These are phyloP conservation scores for Brachynemurus nebulosus DNA, from an alignment of 2,888 invertebrate genomes.

Conservation along the genomic window DNA sequence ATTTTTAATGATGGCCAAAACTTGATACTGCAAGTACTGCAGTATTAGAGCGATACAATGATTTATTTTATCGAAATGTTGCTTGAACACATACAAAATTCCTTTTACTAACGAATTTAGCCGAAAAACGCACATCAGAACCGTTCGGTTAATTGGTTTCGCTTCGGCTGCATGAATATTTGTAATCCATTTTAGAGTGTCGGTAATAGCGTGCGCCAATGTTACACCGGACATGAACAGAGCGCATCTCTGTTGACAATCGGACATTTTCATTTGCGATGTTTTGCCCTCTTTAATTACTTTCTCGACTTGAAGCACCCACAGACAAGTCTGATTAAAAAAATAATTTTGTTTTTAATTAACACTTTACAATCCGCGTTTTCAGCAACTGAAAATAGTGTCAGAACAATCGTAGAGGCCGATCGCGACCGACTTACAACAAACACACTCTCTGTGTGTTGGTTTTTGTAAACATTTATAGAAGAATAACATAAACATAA, in stretches of 20 bases:
- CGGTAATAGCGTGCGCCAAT: constrained; percentile 33
- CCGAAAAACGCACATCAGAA: constrained; percentile 61
- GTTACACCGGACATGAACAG: constrained; percentile 40
- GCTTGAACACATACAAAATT: constrained; percentile 53
- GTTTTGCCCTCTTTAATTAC: constrained; percentile 30
- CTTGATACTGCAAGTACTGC: constrained; percentile 67
- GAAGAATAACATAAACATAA: no score
- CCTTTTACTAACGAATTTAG: constrained; percentile 70
- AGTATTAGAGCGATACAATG: constrained; percentile 60
- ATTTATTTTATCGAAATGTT: constrained; percentile 53
- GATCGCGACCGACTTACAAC: no score
- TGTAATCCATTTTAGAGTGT: constrained; percentile 43
- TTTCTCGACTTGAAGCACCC: constrained; percentile 48
- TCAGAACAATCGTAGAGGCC: no score
- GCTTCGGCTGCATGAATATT: constrained; percentile 55
- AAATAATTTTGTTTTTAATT: no score
- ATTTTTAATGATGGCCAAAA: constrained; percentile 47
- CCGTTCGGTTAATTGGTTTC: constrained; percentile 63
- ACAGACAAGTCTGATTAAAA: constrained; percentile 41
- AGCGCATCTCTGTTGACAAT: constrained; percentile 36
- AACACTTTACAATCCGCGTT: no score
- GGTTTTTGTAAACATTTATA: no score
- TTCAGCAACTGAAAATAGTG: no score
- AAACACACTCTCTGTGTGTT: no score
- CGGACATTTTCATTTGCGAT: constrained; percentile 36